Evolutionary conservation across 2,888 invertebrate genomes (phyloP), one percentile per base, ranked within the genome.

Genomic region (Andrena camellia): DNA sequence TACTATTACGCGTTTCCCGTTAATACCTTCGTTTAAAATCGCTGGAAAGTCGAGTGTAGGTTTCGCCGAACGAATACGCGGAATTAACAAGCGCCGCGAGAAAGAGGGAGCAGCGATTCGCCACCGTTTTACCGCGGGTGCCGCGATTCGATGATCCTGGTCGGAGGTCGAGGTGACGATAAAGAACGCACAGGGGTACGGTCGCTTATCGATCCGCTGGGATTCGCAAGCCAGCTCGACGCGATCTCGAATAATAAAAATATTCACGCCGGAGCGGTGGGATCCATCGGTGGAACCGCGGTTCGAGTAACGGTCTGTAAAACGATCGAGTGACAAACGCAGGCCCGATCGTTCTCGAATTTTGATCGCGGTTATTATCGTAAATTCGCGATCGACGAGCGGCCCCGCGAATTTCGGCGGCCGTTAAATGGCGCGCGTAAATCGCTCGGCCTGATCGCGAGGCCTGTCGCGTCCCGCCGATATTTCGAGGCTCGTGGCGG

Each of bases 331-430:
- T 59, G 69, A 79, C 69, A 76, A 78, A 67, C 78, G 50, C 50
- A 42, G 26, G 20, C 7, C 4, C 50, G 73, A 66, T 60, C 74
- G 74, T 59, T 48, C 42, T n/a, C 23, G 63, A 29, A 64, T 79
- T 79, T 77, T 31, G 79, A 79, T 77, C 78, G 68, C 10, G 29
- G 77, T 77, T 64, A 70, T 79, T 77, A 79, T 64, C 79, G 77
- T 64, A 64, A 77, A 79, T 79, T 76, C 23, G 8, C 69, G 57
- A 59, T 20, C 29, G 42, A 3, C 17, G 57, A 59, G 60, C 59
- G 20, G 6, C 10, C 13, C 6, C 3, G 8, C 23, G 48, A 76
- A 57, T 59, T 64, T 69, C 35, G 76, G 5, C 10, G 62, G 57
- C 26, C 54, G 35, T 76, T 76, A 64, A 79, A 76, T 57, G 8